phyloP scores from a whole-genome alignment of 2,113 vertebrate species.

The Crypturellus undulatus region DNA sequence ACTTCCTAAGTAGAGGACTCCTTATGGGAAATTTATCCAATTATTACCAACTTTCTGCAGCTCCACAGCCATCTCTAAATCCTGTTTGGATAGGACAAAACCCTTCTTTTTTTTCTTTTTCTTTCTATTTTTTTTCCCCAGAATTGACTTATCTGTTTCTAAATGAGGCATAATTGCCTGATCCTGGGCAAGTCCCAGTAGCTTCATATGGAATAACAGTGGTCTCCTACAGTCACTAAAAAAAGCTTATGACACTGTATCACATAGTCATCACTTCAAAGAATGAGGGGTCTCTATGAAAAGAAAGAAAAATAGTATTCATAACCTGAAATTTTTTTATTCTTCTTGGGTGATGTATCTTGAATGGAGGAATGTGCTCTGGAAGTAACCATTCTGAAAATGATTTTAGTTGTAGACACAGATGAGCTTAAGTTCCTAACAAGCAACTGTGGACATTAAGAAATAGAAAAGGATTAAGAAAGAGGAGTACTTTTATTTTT shows the following conservation, averaged over 20 bases:
- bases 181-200: neutral
- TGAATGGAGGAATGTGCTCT: neutral
- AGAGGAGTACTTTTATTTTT: neutral
- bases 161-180: neutral
- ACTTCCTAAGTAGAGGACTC: neutral
- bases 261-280: neutral
- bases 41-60: neutral
- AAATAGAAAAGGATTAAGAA: neutral
- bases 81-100: neutral
- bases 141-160: neutral
- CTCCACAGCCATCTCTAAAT: neutral
- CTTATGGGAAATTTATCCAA: neutral
- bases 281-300: neutral
- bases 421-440: neutral
- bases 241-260: neutral
- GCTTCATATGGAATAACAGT: neutral
- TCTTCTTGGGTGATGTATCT: neutral
- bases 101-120: neutral
- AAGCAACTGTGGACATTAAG: neutral
- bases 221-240: neutral
- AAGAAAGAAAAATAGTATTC: neutral
- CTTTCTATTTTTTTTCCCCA: no score
- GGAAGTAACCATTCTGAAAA: neutral
- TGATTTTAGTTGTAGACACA: neutral
- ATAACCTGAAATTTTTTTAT: neutral